Conservation (phyloP, 2,888 invertebrate genomes). For the Mycalesis mineus region DNA sequence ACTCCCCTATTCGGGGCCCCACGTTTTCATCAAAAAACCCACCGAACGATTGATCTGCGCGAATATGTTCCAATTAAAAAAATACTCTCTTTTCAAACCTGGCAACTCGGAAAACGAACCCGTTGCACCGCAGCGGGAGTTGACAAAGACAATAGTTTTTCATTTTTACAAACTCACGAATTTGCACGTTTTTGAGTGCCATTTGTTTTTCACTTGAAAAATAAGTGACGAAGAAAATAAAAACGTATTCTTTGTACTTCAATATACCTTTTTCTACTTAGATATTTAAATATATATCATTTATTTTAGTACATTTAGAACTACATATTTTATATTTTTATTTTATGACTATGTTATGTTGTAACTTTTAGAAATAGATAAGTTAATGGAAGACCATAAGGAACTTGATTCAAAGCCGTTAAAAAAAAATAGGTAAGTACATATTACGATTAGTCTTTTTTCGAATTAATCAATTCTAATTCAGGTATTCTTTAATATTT, state of each 20-base stretch:
- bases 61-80: slow-evolving; percentile 75
- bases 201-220: neutral
- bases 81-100: slow-evolving; percentile 28
- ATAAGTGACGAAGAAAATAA: neutral
- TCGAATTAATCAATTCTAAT: no score
- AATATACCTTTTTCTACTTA: neutral
- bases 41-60: slow-evolving; percentile 46
- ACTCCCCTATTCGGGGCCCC: slow-evolving; percentile 45
- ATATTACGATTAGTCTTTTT: no score
- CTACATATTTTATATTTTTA: no score
- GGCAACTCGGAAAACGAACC: slow-evolving; percentile 39
- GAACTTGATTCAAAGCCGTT: no score
- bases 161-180: slow-evolving; percentile 7
- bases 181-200: slow-evolving; percentile 9
- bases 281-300: no score
- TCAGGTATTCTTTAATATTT: no score
- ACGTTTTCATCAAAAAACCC: slow-evolving; percentile 46
- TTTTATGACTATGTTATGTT: no score
- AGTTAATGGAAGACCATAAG: no score
- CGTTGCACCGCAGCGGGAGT: slow-evolving; percentile 42
- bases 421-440: no score
- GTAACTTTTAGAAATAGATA: no score
- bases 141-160: slow-evolving; percentile 18
- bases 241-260: neutral
- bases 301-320: no score